Base-by-base conservation (phyloP, 1,140 invertebrate genomes). In the Amphibalanus amphitrite region DNA sequence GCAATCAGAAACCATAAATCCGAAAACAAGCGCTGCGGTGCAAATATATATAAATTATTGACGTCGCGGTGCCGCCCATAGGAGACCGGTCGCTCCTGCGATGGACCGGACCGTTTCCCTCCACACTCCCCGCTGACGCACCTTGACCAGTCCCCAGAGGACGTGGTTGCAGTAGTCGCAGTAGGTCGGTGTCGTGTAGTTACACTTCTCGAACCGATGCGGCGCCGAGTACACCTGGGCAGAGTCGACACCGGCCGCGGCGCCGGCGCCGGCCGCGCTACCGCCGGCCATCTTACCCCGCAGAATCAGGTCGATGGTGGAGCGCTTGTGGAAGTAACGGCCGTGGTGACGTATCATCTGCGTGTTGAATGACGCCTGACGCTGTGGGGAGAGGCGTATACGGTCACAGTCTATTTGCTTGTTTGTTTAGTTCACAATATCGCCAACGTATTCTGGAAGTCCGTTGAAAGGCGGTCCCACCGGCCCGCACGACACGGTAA, bases 101-200 rank as follows among this genome's bases (percentile, higher is more conserved):
- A n/a, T n/a, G n/a, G n/a, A n/a, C n/a, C n/a, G n/a, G n/a, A n/a
- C n/a, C n/a, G n/a, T n/a, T n/a, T n/a, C n/a, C n/a, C n/a, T n/a
- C n/a, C n/a, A n/a, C n/a, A 38, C 33, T 4, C 33, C 33, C 33
- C 15, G 4, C 64, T n/a, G n/a, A 38, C 72, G 47, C 28, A 75
- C 75, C 75, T 76, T 76, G n/a, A 95, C 90, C n/a, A 93, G 90
- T 13, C 92, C 93, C 92, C 93, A 96, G 30, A 97, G 82, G 29
- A 96, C 83, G 78, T 90, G 90, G 3, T 87, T 86, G 82, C 95
- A 97, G 76, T 89, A 87, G 81, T 95, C 92, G 81, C 94, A 98
- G 79, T 92, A 89, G 0, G 90, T 91, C 38, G 92, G 92, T 29
- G 93, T 93, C 3, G 92, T 91, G 76, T 91, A 93, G 74, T 91